These are phyloP conservation scores for Brachyptera putata DNA, from an alignment of 2,888 invertebrate genomes.

Conservation along the genomic window DNA sequence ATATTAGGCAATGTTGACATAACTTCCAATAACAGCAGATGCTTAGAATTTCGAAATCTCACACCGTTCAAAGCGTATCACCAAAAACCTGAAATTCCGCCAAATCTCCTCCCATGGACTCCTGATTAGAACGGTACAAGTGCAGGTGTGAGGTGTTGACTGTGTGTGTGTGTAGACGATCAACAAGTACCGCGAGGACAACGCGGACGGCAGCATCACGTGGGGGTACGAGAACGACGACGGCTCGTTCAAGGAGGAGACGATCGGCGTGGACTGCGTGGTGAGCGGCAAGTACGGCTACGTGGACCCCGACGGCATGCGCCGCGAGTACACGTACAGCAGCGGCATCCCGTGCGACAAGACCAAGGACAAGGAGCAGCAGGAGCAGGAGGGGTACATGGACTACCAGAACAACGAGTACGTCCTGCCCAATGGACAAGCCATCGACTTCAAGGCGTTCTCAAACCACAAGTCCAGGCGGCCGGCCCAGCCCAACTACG, in stretches of 20 bases:
- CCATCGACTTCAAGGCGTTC: slow-evolving; percentile 64
- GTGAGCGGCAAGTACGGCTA: slow-evolving; percentile 80
- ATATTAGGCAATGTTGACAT: no score
- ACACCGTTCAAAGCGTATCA: no score
- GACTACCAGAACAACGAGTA: slow-evolving; percentile 72
- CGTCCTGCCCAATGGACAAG: slow-evolving; percentile 66
- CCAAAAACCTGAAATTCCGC: no score
- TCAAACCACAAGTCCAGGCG: slow-evolving; percentile 64
- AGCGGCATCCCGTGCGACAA: slow-evolving; percentile 71
- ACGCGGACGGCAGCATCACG: slow-evolving; percentile 74
- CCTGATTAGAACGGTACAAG: no score
- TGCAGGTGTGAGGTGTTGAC: no score
- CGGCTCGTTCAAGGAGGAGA: slow-evolving; percentile 81
- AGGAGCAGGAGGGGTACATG: slow-evolving; percentile 59
- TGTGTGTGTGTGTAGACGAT: slow-evolving; percentile 44
- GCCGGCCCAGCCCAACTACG: slow-evolving; percentile 51
- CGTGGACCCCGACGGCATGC: slow-evolving; percentile 75
- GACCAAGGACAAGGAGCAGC: slow-evolving; percentile 46
- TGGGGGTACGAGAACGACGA: slow-evolving; percentile 89
- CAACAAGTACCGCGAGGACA: slow-evolving; percentile 67
- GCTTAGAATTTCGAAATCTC: no score
- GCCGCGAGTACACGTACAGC: slow-evolving; percentile 77
- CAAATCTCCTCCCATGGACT: no score
- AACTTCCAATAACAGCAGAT: no score
- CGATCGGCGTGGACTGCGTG: slow-evolving; percentile 71